Base-by-base conservation (phyloP, 2,888 invertebrate species). In the Myathropa florea region DNA sequence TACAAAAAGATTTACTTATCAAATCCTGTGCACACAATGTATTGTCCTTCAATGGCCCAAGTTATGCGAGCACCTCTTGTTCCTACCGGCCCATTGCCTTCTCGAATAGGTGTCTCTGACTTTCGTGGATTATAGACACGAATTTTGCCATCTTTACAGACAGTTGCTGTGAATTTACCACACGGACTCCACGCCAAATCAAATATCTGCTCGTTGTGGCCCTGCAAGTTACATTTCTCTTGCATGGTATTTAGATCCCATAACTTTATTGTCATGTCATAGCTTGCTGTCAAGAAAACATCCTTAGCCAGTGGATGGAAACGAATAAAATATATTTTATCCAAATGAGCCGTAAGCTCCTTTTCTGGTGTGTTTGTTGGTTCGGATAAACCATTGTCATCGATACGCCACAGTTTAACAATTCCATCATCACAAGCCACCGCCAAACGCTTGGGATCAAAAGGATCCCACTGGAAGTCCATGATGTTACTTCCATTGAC, bases 401-500 rank as follows among this genome's bases (percentile, higher is more conserved):
- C 96, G 87, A 98, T 95, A 86, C 94, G 94, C 97, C 97, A 98
- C 83, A 97, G 93, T 86, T 96, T 94, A 28, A 98, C 94, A 88
- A 94, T 94, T 1, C 98, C 98, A 92, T 98, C 97, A 90, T 98
- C 98, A 90, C 97, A 97, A 30, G 96, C 97, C 57, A 97, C 97
- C 57, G 97, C 96, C 83, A 99, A 94, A 70, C 96, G 94, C 70
- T 94, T 94, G 88, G 95, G 94, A 92, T 97, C 94, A 93, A 98
- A 98, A 0, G 98, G 98, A 94, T 98, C 98, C 97, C 97, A 99
- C 78, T 96, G 95, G 93, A 98, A 97, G 93, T 99, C 99, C 94
- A 97, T 96, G 46, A 98, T 95, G 89, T 96, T 96, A 89, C 96
- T 96, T 72, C 97, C 96, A 93, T 98, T 98, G 82, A 98, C 96